These are phyloP conservation scores for Lagodon rhomboides DNA, from an alignment of 2,797 vertebrate genomes.

Conservation along the genomic window DNA sequence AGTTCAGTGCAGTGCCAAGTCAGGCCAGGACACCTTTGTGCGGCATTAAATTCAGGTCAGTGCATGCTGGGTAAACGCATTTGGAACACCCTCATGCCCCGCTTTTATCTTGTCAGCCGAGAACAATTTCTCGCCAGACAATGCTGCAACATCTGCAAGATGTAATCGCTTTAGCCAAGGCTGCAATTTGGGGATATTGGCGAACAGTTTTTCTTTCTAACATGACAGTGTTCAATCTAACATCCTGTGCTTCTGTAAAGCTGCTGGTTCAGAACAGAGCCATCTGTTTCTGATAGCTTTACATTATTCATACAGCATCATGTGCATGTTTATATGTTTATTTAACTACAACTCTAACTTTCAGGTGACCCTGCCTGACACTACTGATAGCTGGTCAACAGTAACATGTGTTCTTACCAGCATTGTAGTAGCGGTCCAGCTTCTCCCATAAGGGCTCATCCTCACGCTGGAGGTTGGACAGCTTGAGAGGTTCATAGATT, in stretches of 20 bases:
- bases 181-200: conserved; percentile 32
- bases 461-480: conserved; percentile 89
- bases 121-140: conserved; percentile 27
- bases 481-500: conserved; percentile 97
- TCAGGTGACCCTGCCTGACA: background rate
- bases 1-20: background rate
- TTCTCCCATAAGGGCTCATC: conserved; percentile 94
- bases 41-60: conserved; percentile 36
- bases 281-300: background rate
- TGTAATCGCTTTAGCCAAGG: conserved; percentile 41
- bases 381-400: background rate
- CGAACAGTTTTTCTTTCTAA: background rate
- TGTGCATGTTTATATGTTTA: background rate
- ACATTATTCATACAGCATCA: background rate
- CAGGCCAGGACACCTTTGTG: conserved; percentile 10
- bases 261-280: background rate
- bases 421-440: conserved; percentile 93
- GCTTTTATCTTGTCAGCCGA: conserved; percentile 14
- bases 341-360: background rate
- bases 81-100: background rate
- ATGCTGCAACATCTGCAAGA: conserved; percentile 17
- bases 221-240: background rate
- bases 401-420: conserved; percentile 85
- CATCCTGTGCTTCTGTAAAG: background rate
- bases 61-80: conserved; percentile 14